Evolutionary conservation across 2,797 vertebrate species (phyloP), one percentile per base, ranked within the genome.

Genomic region (Microctenopoma lineatum): DNA sequence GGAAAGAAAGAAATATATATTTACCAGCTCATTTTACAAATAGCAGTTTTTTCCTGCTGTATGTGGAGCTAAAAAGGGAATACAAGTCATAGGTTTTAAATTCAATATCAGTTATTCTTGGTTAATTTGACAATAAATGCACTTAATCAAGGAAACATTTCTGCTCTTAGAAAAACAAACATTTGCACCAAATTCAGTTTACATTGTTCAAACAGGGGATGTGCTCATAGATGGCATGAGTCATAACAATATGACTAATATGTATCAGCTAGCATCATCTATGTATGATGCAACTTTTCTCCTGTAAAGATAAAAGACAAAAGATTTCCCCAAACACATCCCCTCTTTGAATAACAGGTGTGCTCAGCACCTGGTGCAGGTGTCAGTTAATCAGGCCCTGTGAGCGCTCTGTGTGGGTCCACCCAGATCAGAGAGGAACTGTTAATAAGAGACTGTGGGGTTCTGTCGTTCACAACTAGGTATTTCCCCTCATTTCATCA

Each of bases 381-480:
- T 88, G 81, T 83, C 54, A 54, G 61, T 78, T 65, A 70, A 73
- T 68, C 73, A 76, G 73, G 62, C 59, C 66, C 73, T 51, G 78
- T 42, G 73, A 75, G 71, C 51, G 69, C 68, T 79, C 73, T 70
- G 75, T 80, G 82, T 75, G 82, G 79, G 80, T 86, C 81, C 78
- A 75, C 79, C 80, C 83, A 80, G 79, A 87, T 85, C 84, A 88
- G 84, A 88, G 73, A 92, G 90, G 84, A 88, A 62, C 88, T 91
- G 90, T 86, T 92, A 79, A 90, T 77, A 92, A 93, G 93, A 94
- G 91, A 93, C 87, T 92, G 92, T 93, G 92, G 93, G 92, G 92
- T 94, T 94, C 92, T 93, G 92, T 93, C 89, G 72, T 92, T 90
- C 87, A 90, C 85, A 80, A 89, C 80, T 83, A 84, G 75, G 57